Base-by-base conservation (phyloP, 2,888 invertebrate species). In the Piscicola geometra region DNA sequence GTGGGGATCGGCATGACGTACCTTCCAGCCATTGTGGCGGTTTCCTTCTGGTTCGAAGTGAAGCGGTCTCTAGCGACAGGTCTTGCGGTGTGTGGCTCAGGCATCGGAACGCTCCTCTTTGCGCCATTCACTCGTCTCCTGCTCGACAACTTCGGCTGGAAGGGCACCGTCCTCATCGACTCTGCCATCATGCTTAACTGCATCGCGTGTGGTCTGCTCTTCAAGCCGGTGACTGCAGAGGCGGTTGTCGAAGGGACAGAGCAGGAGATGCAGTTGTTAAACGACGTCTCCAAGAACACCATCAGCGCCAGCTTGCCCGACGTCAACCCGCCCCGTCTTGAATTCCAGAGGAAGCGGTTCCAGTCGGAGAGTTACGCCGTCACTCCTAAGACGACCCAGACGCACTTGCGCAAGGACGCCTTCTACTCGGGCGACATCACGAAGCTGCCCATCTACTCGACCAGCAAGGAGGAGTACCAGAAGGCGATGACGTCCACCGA, bases 1-100 rank as follows among this genome's bases (percentile, higher is more conserved):
- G 77, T 95, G 70, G 98, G 99, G 25, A 93, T 98, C 82, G 98
- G 98, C 0, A 89, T 99, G 79, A 97, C 99, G 84, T 99, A 98
- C 85, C 88, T 99, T 77, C 98, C 99, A 0, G 97, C 98, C 75
- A 97, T 99, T 81, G 96, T 98, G 75, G 93, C 93, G 84, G 98
- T 99, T 50, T 95, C 96, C 1, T 93, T 92, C 81, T 99, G 98
- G 88, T 99, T 99, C 84, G 97, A 99, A 84, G 91, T 92, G 81
- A 91, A 90, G 81, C 89, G 98, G 75, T 93, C 97, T 52, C 89
- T 98, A 81, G 98, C 99, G 5, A 99, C 97, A 0, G 98, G 95
- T 28, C 91, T 95, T 78, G 94, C 94, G 0, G 95, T 94, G 0
- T 94, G 94, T 83, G 98, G 98, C 1, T 95, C 97, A 0, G 98